Conservation (phyloP, 64 coral and sea anemone species). For the Porites australiensis region DNA sequence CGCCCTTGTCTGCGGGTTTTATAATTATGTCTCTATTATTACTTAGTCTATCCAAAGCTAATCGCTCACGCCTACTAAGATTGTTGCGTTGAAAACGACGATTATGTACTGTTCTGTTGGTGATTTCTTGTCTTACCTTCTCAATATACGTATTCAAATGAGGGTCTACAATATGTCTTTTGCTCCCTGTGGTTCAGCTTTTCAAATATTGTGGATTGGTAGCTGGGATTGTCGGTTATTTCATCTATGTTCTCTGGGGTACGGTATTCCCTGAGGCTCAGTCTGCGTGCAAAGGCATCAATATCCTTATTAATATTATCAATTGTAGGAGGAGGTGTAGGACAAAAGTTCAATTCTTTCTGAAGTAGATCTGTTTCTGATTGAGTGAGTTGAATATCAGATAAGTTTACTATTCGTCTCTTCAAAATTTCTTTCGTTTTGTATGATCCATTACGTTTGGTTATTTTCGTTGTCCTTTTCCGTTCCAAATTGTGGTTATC, state of each 20-base stretch:
- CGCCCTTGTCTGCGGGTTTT: no score
- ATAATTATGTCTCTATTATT: no score
- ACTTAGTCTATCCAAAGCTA: no score
- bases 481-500: neutral
- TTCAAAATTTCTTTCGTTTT: no score
- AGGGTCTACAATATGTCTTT: neutral
- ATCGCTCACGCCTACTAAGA: no score
- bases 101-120: neutral
- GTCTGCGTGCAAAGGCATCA: no score
- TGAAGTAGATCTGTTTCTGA: no score
- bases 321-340: constrained; percentile 1
- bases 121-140: constrained; percentile 1
- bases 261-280: neutral
- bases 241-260: neutral
- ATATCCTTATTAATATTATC: neutral
- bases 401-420: no score
- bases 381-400: no score
- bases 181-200: neutral
- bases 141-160: constrained; percentile 7
- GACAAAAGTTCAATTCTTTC: no score
- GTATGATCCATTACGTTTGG: no score
- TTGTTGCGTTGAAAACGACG: no score
- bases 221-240: neutral
- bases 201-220: constrained; percentile 1
- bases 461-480: constrained; percentile 12